A percentile compares a stretch with the other conserved stretches of the same genome.
Evolutionary conservation across 2,113 vertebrate species (phyloP).

Genomic region (Charina bottae): DNA sequence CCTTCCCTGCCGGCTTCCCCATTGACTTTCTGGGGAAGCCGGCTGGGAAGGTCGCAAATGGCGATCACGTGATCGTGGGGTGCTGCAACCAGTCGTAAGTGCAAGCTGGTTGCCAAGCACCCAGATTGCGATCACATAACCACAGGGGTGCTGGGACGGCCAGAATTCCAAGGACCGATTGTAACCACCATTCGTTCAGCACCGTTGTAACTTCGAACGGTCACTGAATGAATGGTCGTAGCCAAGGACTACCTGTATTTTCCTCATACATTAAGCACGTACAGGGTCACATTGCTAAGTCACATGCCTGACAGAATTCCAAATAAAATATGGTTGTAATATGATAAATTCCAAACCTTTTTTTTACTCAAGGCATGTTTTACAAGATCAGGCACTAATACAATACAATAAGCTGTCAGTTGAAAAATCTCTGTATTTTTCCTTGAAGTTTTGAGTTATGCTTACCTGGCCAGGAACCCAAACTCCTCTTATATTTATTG

Average conservation of each 20-base stretch:
- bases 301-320: not conserved
- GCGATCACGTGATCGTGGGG: no score
- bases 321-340: conserved; percentile 9
- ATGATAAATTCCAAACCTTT: not conserved
- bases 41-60: no score
- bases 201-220: not conserved
- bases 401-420: not conserved
- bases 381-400: conserved; percentile 17
- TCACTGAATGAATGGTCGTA: not conserved
- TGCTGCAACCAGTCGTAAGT: no score
- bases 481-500: not conserved
- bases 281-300: not conserved
- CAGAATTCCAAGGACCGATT: no score
- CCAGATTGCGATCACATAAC: no score
- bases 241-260: not conserved
- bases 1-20: no score
- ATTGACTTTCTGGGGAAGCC: no score
- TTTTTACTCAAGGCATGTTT: conserved; percentile 2
- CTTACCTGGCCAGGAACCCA: not conserved
- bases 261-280: not conserved
- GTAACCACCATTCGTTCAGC: no score
- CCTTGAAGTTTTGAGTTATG: not conserved
- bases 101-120: no score
- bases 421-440: not conserved
- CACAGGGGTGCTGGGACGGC: no score